Conservation (phyloP, 2,113 vertebrate genomes). For the Proteles cristata region DNA sequence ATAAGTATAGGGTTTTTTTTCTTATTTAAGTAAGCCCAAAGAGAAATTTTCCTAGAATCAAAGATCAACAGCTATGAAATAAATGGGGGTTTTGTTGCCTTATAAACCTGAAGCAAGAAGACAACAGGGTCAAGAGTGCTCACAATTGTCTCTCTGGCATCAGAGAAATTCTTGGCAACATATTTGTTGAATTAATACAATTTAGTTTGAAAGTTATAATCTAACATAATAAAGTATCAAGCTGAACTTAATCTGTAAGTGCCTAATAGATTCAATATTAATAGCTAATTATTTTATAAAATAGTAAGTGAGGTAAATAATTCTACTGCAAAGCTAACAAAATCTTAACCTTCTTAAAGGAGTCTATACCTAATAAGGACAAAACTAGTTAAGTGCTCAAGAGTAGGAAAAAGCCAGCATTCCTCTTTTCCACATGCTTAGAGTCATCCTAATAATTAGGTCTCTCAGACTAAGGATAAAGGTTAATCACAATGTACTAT, state of each 20-base stretch:
- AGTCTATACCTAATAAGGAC: not conserved
- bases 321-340: not conserved
- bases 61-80: not conserved
- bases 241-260: not conserved
- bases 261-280: not conserved
- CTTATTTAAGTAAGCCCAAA: not conserved
- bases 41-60: not conserved
- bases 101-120: not conserved
- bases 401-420: not conserved
- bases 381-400: not conserved
- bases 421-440: not conserved
- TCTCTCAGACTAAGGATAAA: not conserved
- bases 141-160: not conserved
- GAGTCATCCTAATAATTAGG: not conserved
- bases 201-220: not conserved
- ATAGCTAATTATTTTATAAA: not conserved
- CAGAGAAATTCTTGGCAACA: not conserved
- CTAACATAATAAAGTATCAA: not conserved
- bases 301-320: not conserved
- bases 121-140: not conserved
- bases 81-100: not conserved
- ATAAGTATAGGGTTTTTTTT: not conserved
- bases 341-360: not conserved
- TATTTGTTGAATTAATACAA: not conserved
- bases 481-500: not conserved